Percentiles rank a stretch among this genome's conserved stretches.
phyloP scores from a whole-genome alignment of 2,888 invertebrate species.

The Drosophila siamana region DNA sequence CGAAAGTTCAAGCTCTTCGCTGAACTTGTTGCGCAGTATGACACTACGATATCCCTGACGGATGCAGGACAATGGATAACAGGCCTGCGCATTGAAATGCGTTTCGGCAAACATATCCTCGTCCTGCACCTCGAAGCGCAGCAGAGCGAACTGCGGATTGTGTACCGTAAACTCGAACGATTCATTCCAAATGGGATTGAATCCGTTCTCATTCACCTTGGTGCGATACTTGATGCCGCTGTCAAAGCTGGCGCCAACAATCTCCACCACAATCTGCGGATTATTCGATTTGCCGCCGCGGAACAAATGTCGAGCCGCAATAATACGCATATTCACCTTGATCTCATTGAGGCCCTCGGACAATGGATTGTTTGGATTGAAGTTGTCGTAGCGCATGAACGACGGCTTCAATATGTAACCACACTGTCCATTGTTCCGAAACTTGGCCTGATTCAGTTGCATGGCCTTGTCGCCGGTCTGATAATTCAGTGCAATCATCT shows the following conservation, averaged over 20 bases:
- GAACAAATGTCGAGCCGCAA: constrained; percentile 95
- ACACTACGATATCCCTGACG: constrained; percentile 96
- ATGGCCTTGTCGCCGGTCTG: constrained; percentile 98
- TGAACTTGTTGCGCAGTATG: constrained; percentile 94
- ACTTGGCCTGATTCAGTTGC: constrained; percentile 98
- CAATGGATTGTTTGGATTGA: constrained; percentile 91
- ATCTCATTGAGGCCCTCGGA: constrained; percentile 88
- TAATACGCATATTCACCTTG: constrained; percentile 90
- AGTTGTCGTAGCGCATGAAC: constrained; percentile 92
- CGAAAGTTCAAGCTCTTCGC: constrained; percentile 96
- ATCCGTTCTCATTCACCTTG: constrained; percentile 96
- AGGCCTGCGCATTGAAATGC: constrained; percentile 98
- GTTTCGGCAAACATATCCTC: constrained; percentile 99
- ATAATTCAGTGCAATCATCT: constrained; percentile 99
- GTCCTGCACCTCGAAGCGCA: constrained; percentile 95
- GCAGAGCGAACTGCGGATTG: constrained; percentile 93
- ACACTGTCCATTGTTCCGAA: constrained; percentile 95
- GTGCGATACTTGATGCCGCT: constrained; percentile 93
- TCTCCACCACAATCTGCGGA: constrained; percentile 96
- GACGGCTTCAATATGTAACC: constrained; percentile 97
- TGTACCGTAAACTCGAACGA: constrained; percentile 92
- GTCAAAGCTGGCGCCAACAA: constrained; percentile 95
- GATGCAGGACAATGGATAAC: constrained; percentile 93
- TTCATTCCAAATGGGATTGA: constrained; percentile 97
- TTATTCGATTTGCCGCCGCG: constrained; percentile 93